A percentile compares a stretch with the other conserved stretches of the same genome.
These are phyloP conservation scores for Thymallus thymallus DNA, from an alignment of 2,113 vertebrate genomes.

Conservation along the genomic window DNA sequence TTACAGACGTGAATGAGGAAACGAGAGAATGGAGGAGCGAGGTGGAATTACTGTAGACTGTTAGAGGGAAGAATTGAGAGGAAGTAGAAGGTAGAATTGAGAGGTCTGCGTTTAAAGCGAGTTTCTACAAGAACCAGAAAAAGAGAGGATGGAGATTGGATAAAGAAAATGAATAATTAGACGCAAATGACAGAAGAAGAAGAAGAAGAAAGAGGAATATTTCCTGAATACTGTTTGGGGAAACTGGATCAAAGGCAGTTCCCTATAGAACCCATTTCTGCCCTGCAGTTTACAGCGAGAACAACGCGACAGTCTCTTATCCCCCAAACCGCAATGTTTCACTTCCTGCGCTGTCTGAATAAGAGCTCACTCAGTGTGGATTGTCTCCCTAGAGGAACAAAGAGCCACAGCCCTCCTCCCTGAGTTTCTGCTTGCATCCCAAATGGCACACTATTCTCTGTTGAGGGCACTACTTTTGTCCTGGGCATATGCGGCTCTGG, in stretches of 20 bases:
- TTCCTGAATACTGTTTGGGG: too few species aligned
- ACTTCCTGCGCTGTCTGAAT: not conserved
- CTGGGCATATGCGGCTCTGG: too few species aligned
- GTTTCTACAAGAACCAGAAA: not conserved
- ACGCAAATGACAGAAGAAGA: not conserved
- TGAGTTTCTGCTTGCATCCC: too few species aligned
- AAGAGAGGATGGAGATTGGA: not conserved
- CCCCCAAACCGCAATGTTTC: not conserved
- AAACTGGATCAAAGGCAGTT: slow-evolving; percentile 37
- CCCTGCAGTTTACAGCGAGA: slow-evolving; percentile 39
- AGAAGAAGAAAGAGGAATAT: not conserved
- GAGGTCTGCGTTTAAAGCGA: slow-evolving; percentile 22
- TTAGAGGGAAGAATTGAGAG: too few species aligned
- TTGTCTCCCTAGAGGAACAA: slow-evolving; percentile 23
- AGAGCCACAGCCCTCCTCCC: too few species aligned
- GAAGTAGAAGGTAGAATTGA: too few species aligned
- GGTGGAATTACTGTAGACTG: slow-evolving; percentile 1
- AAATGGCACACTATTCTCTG: too few species aligned
- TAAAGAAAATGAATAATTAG: not conserved
- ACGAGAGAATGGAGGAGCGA: slow-evolving; percentile 11
- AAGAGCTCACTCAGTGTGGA: slow-evolving; percentile 18
- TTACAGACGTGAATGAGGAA: slow-evolving; percentile 1
- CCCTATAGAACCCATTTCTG: slow-evolving; percentile 41
- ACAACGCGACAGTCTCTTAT: slow-evolving; percentile 19
- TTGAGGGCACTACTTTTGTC: too few species aligned